Percentiles rank a stretch among this genome's conserved stretches.
These are phyloP conservation scores for Galemys pyrenaicus DNA, from an alignment of 2,113 vertebrate species.

Conservation along the genomic window DNA sequence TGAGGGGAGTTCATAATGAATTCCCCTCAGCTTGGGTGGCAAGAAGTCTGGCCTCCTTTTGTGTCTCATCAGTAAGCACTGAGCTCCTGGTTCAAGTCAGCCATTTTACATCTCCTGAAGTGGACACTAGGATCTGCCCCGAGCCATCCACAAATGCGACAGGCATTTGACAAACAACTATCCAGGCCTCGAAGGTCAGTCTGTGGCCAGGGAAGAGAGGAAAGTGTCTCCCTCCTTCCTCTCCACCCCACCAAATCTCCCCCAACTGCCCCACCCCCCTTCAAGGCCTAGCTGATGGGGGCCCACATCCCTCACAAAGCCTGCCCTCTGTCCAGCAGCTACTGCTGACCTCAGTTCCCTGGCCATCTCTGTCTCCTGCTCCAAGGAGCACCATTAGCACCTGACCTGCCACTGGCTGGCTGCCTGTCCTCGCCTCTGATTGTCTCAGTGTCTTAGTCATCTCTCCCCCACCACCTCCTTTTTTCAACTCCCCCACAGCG, in stretches of 20 bases:
- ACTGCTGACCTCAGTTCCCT: slow-evolving; percentile 59
- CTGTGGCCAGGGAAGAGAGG: slow-evolving; percentile 44
- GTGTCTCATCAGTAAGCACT: slow-evolving; percentile 39
- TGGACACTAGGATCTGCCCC: not conserved
- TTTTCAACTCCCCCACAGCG: not conserved
- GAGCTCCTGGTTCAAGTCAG: not conserved
- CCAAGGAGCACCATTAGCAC: slow-evolving; percentile 77
- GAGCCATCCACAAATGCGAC: slow-evolving; percentile 60
- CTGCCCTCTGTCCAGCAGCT: slow-evolving; percentile 49
- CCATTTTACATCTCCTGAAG: slow-evolving; percentile 42
- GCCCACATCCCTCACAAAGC: slow-evolving; percentile 52
- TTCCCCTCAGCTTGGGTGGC: slow-evolving; percentile 61
- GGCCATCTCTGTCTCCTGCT: slow-evolving; percentile 29
- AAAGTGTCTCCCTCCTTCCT: slow-evolving; percentile 45
- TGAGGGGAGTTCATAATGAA: slow-evolving; percentile 34
- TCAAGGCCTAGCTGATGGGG: slow-evolving; percentile 62
- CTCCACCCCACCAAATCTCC: not conserved
- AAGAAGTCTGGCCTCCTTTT: slow-evolving; percentile 46
- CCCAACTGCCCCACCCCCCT: not conserved
- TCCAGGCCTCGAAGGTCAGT: slow-evolving; percentile 63
- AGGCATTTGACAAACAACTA: slow-evolving; percentile 63
- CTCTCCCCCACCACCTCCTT: not conserved
- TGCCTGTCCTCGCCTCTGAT: slow-evolving; percentile 64
- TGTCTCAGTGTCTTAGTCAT: slow-evolving; percentile 70
- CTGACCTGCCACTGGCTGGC: slow-evolving; percentile 59